Percentiles rank a stretch among this genome's conserved stretches.
Evolutionary conservation across 2,888 invertebrate genomes (phyloP).

Genomic region (Oscheius sp.): DNA sequence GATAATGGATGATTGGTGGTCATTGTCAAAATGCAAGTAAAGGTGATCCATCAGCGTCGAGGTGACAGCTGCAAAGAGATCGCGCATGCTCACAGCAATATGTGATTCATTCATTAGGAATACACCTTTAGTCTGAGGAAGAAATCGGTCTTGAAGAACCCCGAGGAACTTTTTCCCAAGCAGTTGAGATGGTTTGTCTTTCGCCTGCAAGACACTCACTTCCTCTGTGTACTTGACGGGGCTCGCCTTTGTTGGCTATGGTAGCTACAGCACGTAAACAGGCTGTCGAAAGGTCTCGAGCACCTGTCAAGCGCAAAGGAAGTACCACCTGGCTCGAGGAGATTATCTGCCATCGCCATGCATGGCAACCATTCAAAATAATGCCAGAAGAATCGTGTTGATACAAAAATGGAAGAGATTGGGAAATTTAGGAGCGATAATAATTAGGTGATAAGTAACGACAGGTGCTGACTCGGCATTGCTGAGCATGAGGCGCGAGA

Average conservation of each 20-base stretch:
- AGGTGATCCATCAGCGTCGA: slow-evolving; percentile 29
- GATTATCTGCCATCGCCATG: slow-evolving; percentile 1
- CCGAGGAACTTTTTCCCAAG: no score
- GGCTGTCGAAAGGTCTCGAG: slow-evolving; percentile 23
- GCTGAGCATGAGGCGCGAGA: neutral
- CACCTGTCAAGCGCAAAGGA: slow-evolving; percentile 29
- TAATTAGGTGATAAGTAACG: neutral
- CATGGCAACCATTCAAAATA: neutral
- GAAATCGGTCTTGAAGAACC: no score
- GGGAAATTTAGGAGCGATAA: neutral
- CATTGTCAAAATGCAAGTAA: slow-evolving; percentile 31
- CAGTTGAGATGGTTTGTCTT: neutral
- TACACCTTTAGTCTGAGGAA: neutral
- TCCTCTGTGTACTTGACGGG: slow-evolving; percentile 30
- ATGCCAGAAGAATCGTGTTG: neutral
- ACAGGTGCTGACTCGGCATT: neutral
- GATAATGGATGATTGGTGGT: slow-evolving; percentile 31
- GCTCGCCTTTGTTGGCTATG: slow-evolving; percentile 31
- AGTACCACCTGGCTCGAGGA: slow-evolving; percentile 20
- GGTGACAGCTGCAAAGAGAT: slow-evolving; percentile 31
- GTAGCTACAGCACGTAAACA: slow-evolving; percentile 33
- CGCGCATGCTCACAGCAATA: slow-evolving; percentile 16
- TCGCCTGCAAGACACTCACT: slow-evolving; percentile 18
- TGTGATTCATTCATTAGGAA: neutral
- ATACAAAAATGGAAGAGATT: neutral